Base-by-base conservation (phyloP, 2,113 vertebrate species). In the Petroica traversi region DNA sequence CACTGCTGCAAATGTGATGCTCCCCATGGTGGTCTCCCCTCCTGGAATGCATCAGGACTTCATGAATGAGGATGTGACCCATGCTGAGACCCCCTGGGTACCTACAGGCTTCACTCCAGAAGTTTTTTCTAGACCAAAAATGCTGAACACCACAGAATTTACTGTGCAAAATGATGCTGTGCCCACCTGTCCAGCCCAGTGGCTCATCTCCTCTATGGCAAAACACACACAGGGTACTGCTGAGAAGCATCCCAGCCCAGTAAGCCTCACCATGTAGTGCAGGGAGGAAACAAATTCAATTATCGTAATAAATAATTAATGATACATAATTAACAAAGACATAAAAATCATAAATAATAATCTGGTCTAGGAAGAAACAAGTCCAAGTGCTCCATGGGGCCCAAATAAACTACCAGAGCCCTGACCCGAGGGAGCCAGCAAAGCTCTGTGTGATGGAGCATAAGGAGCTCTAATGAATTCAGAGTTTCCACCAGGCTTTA, bases 31-130 rank as follows among this genome's bases (percentile, higher is more conserved):
- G 31, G 5, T 31, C 5, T 84, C 19, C 14, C n/a, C 20, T 63
- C 43, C 54, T 5, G 5, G 51, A 26, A 15, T 1, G 3, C 46
- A 41, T 29, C 62, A 55, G 68, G 38, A 81, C 57, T 36, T 52
- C 2, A 1, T 0, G 3, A 31, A 36, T n/a, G 48, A 63, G 36
- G 40, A 6, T 51, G 64, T 28, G 69, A 31, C 34, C 2, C 16
- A 3, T 11, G 20, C 8, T 0, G 6, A 72, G 28, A 48, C 12
- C 9, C 28, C 24, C 8, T 0, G 0, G 10, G 14, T 26, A 43
- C 19, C 22, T 40, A 22, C 19, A 71, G 43, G 33, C 8, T 57
- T 90, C 33, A 34, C 18, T 34, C 4, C 1, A 59, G 34, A 62
- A 26, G 19, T 8, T 10, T 55, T 46, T 58, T 61, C 59, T 24